Evolutionary conservation across 2,888 invertebrate species (phyloP).

Genomic region (Pseudococcus longispinus): DNA sequence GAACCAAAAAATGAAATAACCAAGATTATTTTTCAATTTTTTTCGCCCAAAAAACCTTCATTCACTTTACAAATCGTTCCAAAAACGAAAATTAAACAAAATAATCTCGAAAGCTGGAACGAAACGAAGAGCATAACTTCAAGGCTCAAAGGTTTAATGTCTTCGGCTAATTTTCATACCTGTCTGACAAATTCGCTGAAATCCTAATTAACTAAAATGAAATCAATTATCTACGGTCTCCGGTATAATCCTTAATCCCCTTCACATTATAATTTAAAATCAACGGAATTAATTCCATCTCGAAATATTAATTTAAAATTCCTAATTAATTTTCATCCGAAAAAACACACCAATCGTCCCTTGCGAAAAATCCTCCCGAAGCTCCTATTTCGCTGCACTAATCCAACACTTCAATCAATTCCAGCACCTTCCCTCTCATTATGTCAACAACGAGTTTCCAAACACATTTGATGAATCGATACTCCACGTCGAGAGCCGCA

Average conservation of each 20-base stretch:
- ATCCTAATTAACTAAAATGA: not conserved
- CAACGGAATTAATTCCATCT: not conserved
- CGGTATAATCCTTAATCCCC: not conserved
- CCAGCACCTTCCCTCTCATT: not conserved
- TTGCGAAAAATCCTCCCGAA: not conserved
- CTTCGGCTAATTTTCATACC: not conserved
- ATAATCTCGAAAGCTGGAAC: not conserved
- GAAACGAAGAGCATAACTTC: not conserved
- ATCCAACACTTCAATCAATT: not conserved
- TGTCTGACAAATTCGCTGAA: not conserved
- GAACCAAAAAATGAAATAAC: too few relatives aligned
- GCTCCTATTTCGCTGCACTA: not conserved
- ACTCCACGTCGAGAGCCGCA: not conserved
- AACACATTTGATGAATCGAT: not conserved
- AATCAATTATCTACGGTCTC: not conserved
- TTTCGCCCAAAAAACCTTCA: too few relatives aligned
- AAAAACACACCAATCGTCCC: not conserved
- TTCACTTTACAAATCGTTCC: too few relatives aligned
- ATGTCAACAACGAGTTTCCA: not conserved
- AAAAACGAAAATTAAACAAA: too few relatives aligned
- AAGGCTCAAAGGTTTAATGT: not conserved
- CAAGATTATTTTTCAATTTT: too few relatives aligned
- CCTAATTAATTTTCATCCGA: not conserved
- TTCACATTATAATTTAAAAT: constrained; percentile 1
- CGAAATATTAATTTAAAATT: not conserved